Base-by-base conservation (phyloP, 2,888 invertebrate species). In the Hesperia comma region DNA sequence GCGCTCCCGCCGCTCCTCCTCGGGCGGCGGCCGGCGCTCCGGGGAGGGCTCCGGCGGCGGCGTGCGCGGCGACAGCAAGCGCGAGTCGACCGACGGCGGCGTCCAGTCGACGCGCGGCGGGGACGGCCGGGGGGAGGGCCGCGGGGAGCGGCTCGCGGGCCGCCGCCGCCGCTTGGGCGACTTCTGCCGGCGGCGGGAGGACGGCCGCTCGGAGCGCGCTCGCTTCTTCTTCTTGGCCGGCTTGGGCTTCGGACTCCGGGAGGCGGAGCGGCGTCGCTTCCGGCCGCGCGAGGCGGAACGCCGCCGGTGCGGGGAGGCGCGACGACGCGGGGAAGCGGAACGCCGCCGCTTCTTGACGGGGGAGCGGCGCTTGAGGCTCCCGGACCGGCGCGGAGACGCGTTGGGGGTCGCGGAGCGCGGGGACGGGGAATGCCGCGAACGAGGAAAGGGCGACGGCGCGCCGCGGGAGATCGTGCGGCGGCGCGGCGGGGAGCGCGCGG, bases 61-160 rank as follows among this genome's bases (percentile, higher is more conserved):
- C 17, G 96, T 95, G 43, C 94, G 92, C 57, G 94, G 93, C 40
- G 95, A 95, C 63, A 94, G 89, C 4, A 94, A 94, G 83, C 94
- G 93, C 40, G 94, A 93, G 7, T 94, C 94, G 63, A 80, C 74
- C 37, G 81, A 79, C 43, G 79, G 71, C 51, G 80, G 79, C 26
- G 83, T 79, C 79, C 79, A 78, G 21, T 64, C 41, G 41, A 73
- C 72, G 75, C 71, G 43, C 62, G 76, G 70, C 51, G 77, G 70
- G 8, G 79, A 75, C 71, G 75, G 76, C 60, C 72, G 26, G 68
- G 69, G 51, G 33, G 69, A 84, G 85, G 33, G 61, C 84, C 85
- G 10, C 79, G 75, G 60, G 69, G 71, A 40, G 64, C 82, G 77
- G 53, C 33, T 26, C 1, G 75, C 79, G 82, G 81, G 72, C 79